Conservation (phyloP, 2,888 invertebrate species). For the Volucella inflata region DNA sequence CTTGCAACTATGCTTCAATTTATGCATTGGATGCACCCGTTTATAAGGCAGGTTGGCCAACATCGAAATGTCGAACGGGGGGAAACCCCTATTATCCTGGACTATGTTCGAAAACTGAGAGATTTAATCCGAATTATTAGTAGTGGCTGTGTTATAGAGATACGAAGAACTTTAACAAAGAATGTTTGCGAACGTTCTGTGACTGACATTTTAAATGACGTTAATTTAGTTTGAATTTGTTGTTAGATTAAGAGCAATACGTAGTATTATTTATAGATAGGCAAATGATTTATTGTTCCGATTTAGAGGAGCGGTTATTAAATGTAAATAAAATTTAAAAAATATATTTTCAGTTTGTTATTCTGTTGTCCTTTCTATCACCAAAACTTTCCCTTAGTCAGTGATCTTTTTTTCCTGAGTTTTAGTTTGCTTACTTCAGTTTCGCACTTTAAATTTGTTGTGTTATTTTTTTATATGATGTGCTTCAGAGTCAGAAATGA, state of each 20-base stretch:
- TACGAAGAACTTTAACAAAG: constrained; percentile 1
- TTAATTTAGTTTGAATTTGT: constrained; percentile 7
- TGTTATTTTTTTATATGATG: too few species aligned
- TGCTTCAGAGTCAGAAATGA: too few species aligned
- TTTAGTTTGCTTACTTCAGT: too few species aligned
- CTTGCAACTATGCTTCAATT: constrained; percentile 82
- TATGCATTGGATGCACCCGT: constrained; percentile 81
- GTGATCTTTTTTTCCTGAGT: too few species aligned
- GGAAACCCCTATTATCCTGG: constrained; percentile 80
- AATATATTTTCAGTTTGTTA: background rate
- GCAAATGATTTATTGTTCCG: constrained; percentile 13
- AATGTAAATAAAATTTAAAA: background rate
- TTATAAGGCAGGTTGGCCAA: constrained; percentile 80
- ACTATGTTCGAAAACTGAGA: constrained; percentile 80
- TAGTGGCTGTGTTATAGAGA: background rate
- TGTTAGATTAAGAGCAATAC: background rate
- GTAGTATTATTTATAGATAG: constrained; percentile 16
- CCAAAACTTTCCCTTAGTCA: too few species aligned
- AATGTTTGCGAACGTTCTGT: constrained; percentile 31
- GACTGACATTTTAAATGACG: constrained; percentile 30
- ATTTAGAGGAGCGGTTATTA: constrained; percentile 10
- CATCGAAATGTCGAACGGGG: constrained; percentile 81
- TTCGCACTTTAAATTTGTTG: too few species aligned
- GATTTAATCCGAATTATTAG: constrained; percentile 81
- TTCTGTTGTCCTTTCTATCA: too few species aligned